phyloP scores from a whole-genome alignment of 2,888 invertebrate genomes.

The Caenorhabditis doughertyi region DNA sequence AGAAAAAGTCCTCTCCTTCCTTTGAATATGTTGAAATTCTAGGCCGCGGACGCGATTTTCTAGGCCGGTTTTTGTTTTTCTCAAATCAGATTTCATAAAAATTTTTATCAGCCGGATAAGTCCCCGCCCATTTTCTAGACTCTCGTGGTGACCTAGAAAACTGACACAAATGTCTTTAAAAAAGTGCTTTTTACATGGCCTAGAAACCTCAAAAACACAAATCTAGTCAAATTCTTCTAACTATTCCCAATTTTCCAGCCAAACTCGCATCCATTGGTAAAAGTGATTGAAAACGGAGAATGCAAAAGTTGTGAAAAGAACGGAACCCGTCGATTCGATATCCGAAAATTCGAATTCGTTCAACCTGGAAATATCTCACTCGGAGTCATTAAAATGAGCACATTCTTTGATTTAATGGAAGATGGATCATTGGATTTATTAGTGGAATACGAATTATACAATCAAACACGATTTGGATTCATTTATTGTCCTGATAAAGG shows the following conservation, averaged over 20 bases:
- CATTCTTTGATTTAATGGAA: conserved; percentile 74
- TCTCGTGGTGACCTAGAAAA: too few relatives aligned
- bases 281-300: conserved; percentile 73
- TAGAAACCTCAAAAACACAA: neutral
- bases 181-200: too few relatives aligned
- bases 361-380: conserved; percentile 66
- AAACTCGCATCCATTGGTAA: conserved; percentile 41
- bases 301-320: conserved; percentile 71
- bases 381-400: conserved; percentile 58
- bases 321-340: conserved; percentile 72
- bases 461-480: conserved; percentile 55
- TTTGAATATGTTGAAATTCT: too few relatives aligned
- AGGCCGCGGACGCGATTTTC: too few relatives aligned
- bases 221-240: too few relatives aligned
- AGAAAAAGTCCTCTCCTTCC: too few relatives aligned
- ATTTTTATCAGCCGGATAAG: too few relatives aligned
- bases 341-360: conserved; percentile 63
- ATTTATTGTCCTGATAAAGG: conserved; percentile 76
- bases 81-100: too few relatives aligned
- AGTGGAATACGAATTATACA: conserved; percentile 74
- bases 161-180: too few relatives aligned
- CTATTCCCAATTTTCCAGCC: neutral
- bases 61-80: too few relatives aligned
- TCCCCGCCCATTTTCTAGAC: too few relatives aligned
- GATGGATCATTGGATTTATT: conserved; percentile 82